Evolutionary conservation across 35 echinoderm and acorn worm genomes (phyloP).

Genomic region (Apostichopus parvimensis): DNA sequence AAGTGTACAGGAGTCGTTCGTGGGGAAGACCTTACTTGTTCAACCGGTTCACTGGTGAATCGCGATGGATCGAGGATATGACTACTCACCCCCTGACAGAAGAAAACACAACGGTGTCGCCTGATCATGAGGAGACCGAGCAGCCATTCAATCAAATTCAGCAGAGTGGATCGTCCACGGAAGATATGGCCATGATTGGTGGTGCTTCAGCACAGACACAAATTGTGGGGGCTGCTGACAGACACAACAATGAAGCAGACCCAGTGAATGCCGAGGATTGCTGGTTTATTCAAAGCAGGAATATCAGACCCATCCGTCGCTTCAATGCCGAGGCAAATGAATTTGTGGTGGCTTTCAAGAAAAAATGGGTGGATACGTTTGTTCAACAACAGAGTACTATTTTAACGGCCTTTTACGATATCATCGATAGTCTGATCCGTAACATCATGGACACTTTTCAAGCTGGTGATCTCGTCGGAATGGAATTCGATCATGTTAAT

Average conservation of each 20-base stretch:
- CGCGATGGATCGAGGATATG: neutral
- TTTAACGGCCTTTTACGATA: neutral
- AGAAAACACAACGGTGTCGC: neutral
- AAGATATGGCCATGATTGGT: neutral
- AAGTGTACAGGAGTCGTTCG: neutral
- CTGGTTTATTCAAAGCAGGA: neutral
- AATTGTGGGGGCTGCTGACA: no score
- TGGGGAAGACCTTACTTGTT: neutral
- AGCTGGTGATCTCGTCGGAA: neutral
- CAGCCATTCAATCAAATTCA: neutral
- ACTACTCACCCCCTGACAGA: neutral
- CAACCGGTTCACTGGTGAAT: neutral
- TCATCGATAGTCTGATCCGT: constrained; percentile 11
- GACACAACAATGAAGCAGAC: no score
- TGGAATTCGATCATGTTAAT: neutral
- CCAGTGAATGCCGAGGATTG: neutral
- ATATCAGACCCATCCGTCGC: neutral
- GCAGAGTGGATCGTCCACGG: neutral
- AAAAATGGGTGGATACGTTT: neutral
- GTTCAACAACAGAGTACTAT: neutral
- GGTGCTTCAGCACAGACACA: neutral
- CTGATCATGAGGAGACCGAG: neutral
- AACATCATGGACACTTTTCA: neutral
- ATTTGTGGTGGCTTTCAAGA: neutral
- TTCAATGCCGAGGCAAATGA: neutral